Percentiles rank a stretch among this genome's conserved stretches.
Conservation (phyloP, 2,113 vertebrate species). For the Rhea americana region DNA sequence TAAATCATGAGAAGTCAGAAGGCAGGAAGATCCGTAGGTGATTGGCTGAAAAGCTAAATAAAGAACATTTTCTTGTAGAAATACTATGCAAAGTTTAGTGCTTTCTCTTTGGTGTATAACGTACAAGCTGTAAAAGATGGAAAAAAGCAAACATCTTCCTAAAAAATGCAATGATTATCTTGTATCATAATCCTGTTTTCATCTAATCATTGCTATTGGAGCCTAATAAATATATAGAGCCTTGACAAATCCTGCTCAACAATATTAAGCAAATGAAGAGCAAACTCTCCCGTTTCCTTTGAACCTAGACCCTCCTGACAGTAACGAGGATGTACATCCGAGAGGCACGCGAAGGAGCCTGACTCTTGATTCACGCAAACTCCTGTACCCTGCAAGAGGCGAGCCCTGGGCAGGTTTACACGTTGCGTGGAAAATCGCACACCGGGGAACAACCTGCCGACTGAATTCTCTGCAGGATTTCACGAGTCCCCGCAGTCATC, state of each 20-base stretch:
- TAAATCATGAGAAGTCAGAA: neutral
- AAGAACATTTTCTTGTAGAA: neutral
- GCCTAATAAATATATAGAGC: neutral
- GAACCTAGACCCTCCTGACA: neutral
- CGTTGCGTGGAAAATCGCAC: neutral
- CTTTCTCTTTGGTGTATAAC: neutral
- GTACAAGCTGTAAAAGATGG: neutral
- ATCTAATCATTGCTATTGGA: neutral
- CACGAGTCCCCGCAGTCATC: slow-evolving; percentile 45
- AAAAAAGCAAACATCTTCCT: neutral
- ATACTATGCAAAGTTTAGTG: neutral
- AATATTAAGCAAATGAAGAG: neutral
- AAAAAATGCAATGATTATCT: accelerated
- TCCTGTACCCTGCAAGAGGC: neutral
- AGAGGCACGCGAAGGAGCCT: neutral
- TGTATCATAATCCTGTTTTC: neutral
- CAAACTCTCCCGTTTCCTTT: neutral
- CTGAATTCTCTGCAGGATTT: slow-evolving; percentile 10
- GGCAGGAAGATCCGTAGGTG: neutral
- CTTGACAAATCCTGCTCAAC: neutral
- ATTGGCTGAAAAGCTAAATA: accelerated
- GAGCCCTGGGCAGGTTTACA: neutral
- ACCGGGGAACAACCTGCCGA: slow-evolving; percentile 3
- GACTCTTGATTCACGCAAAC: neutral
- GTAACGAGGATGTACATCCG: neutral